Percentiles rank a stretch among this genome's conserved stretches.
These are phyloP conservation scores for Nasonia vitripennis DNA, from an alignment of 1,140 invertebrate species.

Conservation along the genomic window DNA sequence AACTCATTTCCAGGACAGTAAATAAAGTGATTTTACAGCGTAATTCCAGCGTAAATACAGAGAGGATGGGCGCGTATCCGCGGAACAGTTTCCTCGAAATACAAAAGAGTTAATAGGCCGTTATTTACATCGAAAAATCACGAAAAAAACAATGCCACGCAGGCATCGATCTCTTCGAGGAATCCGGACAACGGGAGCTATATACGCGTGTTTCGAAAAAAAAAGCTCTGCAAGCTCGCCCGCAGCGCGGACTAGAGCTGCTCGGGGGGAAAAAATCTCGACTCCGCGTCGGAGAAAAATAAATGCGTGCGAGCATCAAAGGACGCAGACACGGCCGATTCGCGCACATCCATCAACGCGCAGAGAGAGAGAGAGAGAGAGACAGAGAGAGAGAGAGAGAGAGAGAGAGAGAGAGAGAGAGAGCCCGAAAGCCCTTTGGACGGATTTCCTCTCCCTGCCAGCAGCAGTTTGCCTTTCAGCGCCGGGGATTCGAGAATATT, in stretches of 20 bases:
- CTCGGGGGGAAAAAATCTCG: background rate
- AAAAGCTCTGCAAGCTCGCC: background rate
- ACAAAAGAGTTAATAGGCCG: too few species aligned
- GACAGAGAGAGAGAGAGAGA: too few species aligned
- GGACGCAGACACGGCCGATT: background rate
- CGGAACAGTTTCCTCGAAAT: too few species aligned
- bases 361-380: too few species aligned
- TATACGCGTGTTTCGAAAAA: background rate
- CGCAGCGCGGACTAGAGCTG: background rate
- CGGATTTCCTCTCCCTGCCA: conserved; percentile 3
- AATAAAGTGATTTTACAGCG: too few species aligned
- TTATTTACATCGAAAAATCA: too few species aligned
- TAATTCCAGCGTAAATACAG: too few species aligned
- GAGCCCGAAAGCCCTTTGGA: conserved; percentile 28
- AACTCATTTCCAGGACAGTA: too few species aligned
- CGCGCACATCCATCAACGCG: conserved; percentile 44
- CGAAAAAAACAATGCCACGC: background rate
- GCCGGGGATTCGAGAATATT: conserved; percentile 21
- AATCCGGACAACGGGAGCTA: background rate
- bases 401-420: too few species aligned
- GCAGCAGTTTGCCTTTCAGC: conserved; percentile 35
- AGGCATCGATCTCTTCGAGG: background rate
- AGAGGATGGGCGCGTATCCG: too few species aligned
- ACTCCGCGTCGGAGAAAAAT: conserved; percentile 3
- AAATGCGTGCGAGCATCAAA: conserved; percentile 23